A percentile compares a stretch with the other conserved stretches of the same genome.
Evolutionary conservation across 2,888 invertebrate species (phyloP).

Genomic region (Euspilapteryx auroguttella): DNA sequence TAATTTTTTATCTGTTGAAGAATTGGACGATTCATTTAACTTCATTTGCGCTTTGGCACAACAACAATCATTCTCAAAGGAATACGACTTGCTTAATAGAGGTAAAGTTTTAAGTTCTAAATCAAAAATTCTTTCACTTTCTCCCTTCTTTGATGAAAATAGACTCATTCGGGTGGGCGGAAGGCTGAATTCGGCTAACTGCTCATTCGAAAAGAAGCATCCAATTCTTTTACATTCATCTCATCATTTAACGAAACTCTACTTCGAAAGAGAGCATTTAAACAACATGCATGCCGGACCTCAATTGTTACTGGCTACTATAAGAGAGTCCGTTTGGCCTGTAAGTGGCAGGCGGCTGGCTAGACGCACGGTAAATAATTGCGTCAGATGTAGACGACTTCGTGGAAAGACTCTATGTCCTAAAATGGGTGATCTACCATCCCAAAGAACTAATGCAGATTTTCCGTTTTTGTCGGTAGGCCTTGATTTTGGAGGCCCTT

Average conservation of each 20-base stretch:
- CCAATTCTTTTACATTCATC: neutral
- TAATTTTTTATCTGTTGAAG: neutral
- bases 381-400: constrained; percentile 1
- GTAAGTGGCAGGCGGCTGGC: constrained; percentile 3
- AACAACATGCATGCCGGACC: constrained; percentile 2
- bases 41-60: neutral
- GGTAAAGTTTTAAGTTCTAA: neutral
- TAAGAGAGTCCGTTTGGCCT: constrained; percentile 2
- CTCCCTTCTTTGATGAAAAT: constrained; percentile 5
- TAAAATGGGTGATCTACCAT: constrained; percentile 6
- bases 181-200: constrained; percentile 2
- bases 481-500: constrained; percentile 5
- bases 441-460: constrained; percentile 1
- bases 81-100: neutral
- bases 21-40: neutral
- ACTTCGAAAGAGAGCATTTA: constrained; percentile 1
- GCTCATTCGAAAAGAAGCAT: constrained; percentile 1
- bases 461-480: constrained; percentile 3
- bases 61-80: neutral
- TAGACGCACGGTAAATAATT: neutral
- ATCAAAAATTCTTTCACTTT: constrained; percentile 2
- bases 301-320: constrained; percentile 1
- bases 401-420: neutral
- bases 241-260: constrained; percentile 1
- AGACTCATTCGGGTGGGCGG: constrained; percentile 5